Evolutionary conservation across 2,797 vertebrate genomes (phyloP).

Genomic region (Enteromius treurensis): DNA sequence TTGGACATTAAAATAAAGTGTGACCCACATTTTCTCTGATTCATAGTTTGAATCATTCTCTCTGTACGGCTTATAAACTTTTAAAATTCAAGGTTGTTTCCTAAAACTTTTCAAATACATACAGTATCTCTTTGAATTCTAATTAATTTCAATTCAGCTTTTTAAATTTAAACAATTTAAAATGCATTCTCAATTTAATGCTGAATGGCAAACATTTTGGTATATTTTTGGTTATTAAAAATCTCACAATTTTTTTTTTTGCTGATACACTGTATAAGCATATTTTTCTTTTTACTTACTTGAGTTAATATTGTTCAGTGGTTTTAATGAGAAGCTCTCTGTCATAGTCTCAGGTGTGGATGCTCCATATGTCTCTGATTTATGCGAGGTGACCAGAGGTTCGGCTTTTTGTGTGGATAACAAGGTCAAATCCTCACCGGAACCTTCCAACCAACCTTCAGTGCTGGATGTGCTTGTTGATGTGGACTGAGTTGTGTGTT

Average conservation of each 20-base stretch:
- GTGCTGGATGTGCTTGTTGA: constrained; percentile 22
- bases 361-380: constrained; percentile 27
- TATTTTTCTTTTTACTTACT: constrained; percentile 46
- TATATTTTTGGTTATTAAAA: neutral
- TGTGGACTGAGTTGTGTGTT: constrained; percentile 25
- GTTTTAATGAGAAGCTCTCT: constrained; percentile 22
- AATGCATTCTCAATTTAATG: constrained; percentile 4
- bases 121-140: neutral
- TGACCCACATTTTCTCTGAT: neutral
- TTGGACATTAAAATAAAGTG: neutral
- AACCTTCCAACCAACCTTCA: constrained; percentile 29
- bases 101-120: neutral
- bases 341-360: constrained; percentile 33
- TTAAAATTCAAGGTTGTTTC: neutral
- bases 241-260: neutral
- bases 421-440: constrained; percentile 39
- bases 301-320: constrained; percentile 22
- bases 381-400: constrained; percentile 34
- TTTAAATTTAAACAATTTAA: neutral
- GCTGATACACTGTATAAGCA: neutral
- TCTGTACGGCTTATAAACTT: neutral
- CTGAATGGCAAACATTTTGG: neutral
- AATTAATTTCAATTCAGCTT: neutral
- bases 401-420: neutral
- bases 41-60: neutral